Evolutionary conservation across 2,888 invertebrate species (phyloP).

Genomic region (Pristionchus arcanus): DNA sequence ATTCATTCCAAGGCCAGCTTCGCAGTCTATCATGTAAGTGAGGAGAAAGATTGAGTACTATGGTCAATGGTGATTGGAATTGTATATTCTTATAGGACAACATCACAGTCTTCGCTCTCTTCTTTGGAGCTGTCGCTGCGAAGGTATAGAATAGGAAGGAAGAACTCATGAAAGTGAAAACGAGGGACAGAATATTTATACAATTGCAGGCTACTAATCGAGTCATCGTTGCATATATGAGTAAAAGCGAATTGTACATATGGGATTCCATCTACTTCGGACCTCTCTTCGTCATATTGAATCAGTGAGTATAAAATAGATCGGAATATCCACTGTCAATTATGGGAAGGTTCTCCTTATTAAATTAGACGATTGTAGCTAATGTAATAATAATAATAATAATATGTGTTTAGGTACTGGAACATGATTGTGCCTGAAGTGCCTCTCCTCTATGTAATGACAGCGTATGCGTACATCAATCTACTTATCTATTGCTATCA

Average conservation of each 20-base stretch:
- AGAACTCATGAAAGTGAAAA: not conserved
- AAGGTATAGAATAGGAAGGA: conserved; percentile 80
- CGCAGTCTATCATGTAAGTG: conserved; percentile 82
- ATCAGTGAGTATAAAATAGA: conserved; percentile 87
- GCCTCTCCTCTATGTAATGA: conserved; percentile 51
- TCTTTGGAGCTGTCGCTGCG: conserved; percentile 93
- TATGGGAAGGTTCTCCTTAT: not conserved
- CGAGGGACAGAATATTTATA: not conserved
- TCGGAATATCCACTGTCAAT: not conserved
- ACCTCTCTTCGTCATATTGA: conserved; percentile 94
- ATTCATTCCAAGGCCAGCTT: conserved; percentile 90
- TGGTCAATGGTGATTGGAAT: not conserved
- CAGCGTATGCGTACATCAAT: conserved; percentile 80
- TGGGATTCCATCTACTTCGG: conserved; percentile 94
- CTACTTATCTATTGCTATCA: conserved; percentile 80
- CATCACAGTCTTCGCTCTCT: conserved; percentile 92
- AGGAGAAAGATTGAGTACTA: too few relatives aligned
- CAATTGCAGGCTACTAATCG: conserved; percentile 88
- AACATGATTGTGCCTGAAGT: conserved; percentile 41
- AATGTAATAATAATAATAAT: not conserved
- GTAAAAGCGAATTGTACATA: conserved; percentile 97
- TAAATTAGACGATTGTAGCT: not conserved
- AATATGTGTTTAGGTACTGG: conserved; percentile 55
- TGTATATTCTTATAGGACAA: conserved; percentile 82
- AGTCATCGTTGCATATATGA: conserved; percentile 99